Conservation (phyloP, 2,113 vertebrate genomes). For the Plestiodon gilberti region DNA sequence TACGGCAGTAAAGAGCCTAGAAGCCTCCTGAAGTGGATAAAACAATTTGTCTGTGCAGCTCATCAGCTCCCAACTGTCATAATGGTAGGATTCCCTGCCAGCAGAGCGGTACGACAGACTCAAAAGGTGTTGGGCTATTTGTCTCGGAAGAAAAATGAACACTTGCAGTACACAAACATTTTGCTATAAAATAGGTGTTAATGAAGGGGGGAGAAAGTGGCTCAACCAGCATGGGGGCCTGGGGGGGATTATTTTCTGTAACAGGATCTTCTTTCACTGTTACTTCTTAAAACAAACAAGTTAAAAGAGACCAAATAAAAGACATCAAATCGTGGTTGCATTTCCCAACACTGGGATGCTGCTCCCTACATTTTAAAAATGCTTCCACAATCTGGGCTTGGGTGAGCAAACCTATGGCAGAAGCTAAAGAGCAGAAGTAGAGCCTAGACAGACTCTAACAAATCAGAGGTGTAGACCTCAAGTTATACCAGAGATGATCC, state of each 20-base stretch:
- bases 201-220: background rate
- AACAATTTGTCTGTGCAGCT: background rate
- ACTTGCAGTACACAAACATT: slow-evolving; percentile 13
- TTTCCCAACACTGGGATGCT: background rate
- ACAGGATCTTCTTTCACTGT: background rate
- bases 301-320: background rate
- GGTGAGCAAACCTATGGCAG: background rate
- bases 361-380: background rate
- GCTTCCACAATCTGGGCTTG: too few relatives aligned
- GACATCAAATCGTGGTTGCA: background rate
- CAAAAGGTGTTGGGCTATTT: background rate
- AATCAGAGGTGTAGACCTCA: too few relatives aligned
- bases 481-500: background rate
- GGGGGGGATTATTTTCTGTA: slow-evolving; percentile 5
- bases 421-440: background rate
- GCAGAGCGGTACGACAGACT: background rate
- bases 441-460: too few relatives aligned
- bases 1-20: background rate
- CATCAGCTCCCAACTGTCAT: background rate
- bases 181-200: slow-evolving; percentile 31
- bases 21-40: background rate
- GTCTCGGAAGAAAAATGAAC: slow-evolving; percentile 26
- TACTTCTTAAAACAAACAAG: background rate
- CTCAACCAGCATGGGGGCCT: background rate
- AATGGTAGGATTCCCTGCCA: background rate